These are phyloP conservation scores for Aphelenchoides bicaudatus DNA, from an alignment of 2,888 invertebrate genomes.

Conservation along the genomic window DNA sequence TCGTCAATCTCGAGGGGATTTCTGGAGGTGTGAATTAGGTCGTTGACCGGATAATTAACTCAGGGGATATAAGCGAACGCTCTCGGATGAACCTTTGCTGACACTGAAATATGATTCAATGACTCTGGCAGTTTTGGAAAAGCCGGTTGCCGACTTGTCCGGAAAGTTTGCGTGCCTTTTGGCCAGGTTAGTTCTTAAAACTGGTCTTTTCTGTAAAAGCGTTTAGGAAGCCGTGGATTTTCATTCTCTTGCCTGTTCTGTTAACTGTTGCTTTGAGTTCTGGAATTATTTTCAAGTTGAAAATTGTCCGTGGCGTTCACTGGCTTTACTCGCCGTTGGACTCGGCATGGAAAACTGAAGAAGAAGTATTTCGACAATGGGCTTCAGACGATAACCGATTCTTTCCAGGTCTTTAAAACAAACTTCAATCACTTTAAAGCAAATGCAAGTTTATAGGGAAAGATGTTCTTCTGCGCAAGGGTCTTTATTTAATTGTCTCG, in stretches of 20 bases:
- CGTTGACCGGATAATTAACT: too few relatives aligned
- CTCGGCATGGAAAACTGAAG: constrained; percentile 50
- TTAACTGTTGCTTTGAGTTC: background rate
- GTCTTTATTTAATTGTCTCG: constrained; percentile 46
- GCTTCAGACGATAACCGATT: constrained; percentile 42
- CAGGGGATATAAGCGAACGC: too few relatives aligned
- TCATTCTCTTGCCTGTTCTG: background rate
- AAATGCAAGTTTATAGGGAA: constrained; percentile 1
- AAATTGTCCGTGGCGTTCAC: constrained; percentile 39
- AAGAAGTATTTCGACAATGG: constrained; percentile 44
- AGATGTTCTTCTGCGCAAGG: constrained; percentile 47
- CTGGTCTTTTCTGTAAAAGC: background rate
- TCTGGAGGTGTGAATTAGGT: too few relatives aligned
- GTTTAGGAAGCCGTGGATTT: background rate
- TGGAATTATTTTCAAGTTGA: constrained; percentile 27
- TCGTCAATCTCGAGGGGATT: too few relatives aligned
- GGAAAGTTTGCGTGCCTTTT: background rate
- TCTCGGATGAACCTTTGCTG: too few relatives aligned
- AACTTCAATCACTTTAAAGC: background rate
- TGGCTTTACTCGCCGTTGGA: constrained; percentile 50
- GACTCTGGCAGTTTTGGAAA: background rate
- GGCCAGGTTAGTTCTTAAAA: background rate
- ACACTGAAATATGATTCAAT: too few relatives aligned
- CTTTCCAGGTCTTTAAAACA: constrained; percentile 31
- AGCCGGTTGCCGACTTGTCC: background rate